Base-by-base conservation (phyloP, 2,888 invertebrate genomes). In the Seira ritae region DNA sequence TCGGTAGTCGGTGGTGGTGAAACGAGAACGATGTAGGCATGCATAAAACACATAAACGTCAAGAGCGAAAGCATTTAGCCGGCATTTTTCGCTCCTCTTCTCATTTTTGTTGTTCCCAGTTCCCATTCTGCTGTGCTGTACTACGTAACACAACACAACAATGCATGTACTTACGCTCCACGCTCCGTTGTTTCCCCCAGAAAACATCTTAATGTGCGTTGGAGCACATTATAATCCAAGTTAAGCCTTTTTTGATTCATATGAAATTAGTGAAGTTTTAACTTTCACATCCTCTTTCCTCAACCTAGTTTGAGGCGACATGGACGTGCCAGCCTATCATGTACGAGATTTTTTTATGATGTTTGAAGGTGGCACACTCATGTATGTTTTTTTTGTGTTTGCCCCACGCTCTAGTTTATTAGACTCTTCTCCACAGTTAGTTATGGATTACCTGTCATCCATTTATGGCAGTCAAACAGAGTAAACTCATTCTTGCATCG, bases 401-500 rank as follows among this genome's bases (percentile, higher is more conserved):
- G 70, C 62, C 19, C 62, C 73, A 65, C 31, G 70, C 62, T 10
- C 62, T 76, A 65, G 72, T 82, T 82, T 82, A 82, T 76, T 82
- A 72, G 76, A 62, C 22, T 62, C n/a, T 55, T 55, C 75, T 71
- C 50, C 75, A 71, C 70, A 70, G 70, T 42, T 77, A 70, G 70
- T 42, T 77, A 77, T 77, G 74, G 77, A 82, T 82, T 77, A 76
- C 81, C 72, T 82, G 76, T 82, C 77, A 82, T 82, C 82, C 82
- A 77, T 82, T 82, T 82, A 82, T 82, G 82, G 82, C 67, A 77
- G 23, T 68, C 76, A 60, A 62, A 62, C 6, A 20, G 62, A 62
- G 20, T 19, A 19, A 62, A 62, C 62, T 22, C 22, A 62, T 20
- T 62, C 62, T 62, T 62, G 62, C 62, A 2, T 62, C n/a, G 60